Evolutionary conservation across 2,888 invertebrate species (phyloP), one percentile per base, ranked within the genome.

Genomic region (Merodon equestris): DNA sequence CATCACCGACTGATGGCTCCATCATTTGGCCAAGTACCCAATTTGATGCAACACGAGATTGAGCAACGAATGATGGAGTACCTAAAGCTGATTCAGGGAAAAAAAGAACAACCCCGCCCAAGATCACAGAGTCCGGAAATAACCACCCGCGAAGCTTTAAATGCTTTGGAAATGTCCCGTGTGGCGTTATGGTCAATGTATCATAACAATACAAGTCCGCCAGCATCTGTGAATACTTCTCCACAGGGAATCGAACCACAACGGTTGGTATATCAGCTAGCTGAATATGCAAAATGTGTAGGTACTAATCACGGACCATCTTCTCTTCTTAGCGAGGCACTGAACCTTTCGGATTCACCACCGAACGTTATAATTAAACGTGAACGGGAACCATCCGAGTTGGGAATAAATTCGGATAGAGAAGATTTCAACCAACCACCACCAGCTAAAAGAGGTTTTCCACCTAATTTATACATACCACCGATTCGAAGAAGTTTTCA

Each of bases 181-280:
- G 91, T 95, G 83, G 93, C 94, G 0, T 90, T 96, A 18, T 96
- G 95, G 95, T 95, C 94, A 82, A 91, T 96, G 85, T 96, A 95
- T 89, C 94, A 94, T 87, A 94, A 93, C 85, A 92, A 91, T 88
- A 91, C 89, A 85, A 89, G 84, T 86, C 91, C 92, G 84, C 86
- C 91, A 86, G 82, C 90, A 83, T 83, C 87, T 82, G 85, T 89
- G 82, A 85, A 89, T 82, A 86, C 89, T 53, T 91, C 90, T 72
- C 89, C 89, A 47, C 88, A 86, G 51, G 85, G 84, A 38, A 77
- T 66, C 47, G 90, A 90, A 83, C 89, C 90, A 63, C 91, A 89
- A 84, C 86, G 89, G 89, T 89, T 84, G 85, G 86, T 85, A 71
- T 40, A 17, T 51, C 7, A 34, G 34, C 67, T 82, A 47, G 9